These are phyloP conservation scores for Pipistrellus nathusii DNA, from an alignment of 2,797 vertebrate genomes.

Conservation along the genomic window DNA sequence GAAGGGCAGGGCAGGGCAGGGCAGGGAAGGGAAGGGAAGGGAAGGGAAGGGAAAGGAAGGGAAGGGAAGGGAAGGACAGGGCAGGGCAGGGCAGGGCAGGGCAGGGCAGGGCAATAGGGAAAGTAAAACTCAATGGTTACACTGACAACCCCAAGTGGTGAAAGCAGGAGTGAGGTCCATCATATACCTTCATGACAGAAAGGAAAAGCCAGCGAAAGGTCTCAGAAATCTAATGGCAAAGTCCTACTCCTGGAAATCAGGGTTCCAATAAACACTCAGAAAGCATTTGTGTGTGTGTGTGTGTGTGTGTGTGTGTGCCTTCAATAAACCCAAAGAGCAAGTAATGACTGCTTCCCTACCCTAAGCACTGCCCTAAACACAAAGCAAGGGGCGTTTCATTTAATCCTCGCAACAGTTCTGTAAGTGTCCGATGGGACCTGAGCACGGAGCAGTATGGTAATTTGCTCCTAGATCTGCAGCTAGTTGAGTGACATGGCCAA, in stretches of 20 bases:
- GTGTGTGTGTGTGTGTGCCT: not conserved
- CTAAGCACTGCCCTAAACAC: not conserved
- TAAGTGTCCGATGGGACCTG: not conserved
- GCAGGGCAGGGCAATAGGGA: not conserved
- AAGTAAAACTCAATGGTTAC: not conserved
- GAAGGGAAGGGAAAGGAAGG: not conserved
- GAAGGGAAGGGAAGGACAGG: not conserved
- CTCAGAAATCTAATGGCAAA: not conserved
- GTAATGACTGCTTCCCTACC: not conserved
- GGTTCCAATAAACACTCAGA: not conserved
- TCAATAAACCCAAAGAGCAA: slow-evolving; percentile 5
- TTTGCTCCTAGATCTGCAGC: not conserved
- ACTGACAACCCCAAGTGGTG: not conserved
- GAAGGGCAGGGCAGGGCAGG: too few relatives aligned
- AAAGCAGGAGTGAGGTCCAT: not conserved
- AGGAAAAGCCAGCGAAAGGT: not conserved
- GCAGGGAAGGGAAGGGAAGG: too few relatives aligned
- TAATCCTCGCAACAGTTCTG: not conserved
- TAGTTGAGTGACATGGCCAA: not conserved
- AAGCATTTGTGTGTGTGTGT: not conserved
- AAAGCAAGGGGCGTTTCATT: not conserved
- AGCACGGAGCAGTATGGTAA: not conserved
- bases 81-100: not conserved
- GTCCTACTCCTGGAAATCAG: not conserved
- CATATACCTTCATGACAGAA: not conserved